Base-by-base conservation (phyloP, 2,797 vertebrate species). In the Galago senegalensis region DNA sequence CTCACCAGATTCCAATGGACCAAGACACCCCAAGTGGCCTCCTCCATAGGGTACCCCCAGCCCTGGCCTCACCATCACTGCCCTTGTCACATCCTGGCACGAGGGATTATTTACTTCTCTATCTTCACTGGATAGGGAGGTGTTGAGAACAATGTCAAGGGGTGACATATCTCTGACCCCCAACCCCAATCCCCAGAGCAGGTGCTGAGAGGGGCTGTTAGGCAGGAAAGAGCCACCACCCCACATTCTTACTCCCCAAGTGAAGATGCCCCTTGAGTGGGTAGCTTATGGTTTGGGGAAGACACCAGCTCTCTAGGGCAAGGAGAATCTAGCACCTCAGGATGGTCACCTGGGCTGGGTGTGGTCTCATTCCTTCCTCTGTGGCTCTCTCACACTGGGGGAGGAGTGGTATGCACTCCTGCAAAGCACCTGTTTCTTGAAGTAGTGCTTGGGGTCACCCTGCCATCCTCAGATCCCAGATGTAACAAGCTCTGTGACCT, bases 241-340 rank as follows among this genome's bases (percentile, higher is more conserved):
- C 46, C 18, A 1, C 2, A 20, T 1, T 2, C 40, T 8, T 27
- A 10, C 58, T 27, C 27, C 6, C 37, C 3, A 3, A 65, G 46
- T 1, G 40, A 49, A 17, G 9, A 27, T 1, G 20, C 37, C 65
- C 81, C 72, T 76, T 29, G 23, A 0, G 9, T 18, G 18, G 14
- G 53, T 4, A 12, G 9, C 65, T 91, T 72, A 85, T 43, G 1
- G 0, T 81, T 93, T 87, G 8, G 49, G 92, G n/a, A 23, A 83
- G 83, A 76, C 17, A 53, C n/a, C 70, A 72, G 75, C 80, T 93
- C 96, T 89, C 70, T 87, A 69, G 1, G 92, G 31, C 20, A 13
- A 37, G 25, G 7, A 17, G 31, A 58, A 40, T 23, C 31, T 18
- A 21, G 61, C 49, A 5, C 29, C 9, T 80, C 25, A 1, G 63